Evolutionary conservation across 2,113 vertebrate genomes (phyloP).

Genomic region (Tupaia chinensis): DNA sequence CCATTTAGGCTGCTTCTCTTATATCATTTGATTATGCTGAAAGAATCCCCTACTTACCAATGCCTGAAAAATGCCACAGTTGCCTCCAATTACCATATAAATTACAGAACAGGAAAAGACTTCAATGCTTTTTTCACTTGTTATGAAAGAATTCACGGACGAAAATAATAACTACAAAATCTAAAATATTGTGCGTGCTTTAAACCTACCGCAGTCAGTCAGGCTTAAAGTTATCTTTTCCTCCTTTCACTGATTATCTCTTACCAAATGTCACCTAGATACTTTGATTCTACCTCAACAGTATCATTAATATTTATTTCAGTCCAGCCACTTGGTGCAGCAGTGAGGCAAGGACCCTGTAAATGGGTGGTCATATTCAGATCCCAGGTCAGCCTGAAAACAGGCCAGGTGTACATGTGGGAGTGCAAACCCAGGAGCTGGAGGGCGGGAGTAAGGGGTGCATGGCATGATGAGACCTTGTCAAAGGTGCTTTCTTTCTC

Average conservation of each 20-base stretch:
- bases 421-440: too few species aligned
- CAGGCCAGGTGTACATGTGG: too few species aligned
- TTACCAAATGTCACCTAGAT: not conserved
- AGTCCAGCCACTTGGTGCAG: too few species aligned
- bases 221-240: not conserved
- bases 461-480: too few species aligned
- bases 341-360: too few species aligned
- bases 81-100: not conserved
- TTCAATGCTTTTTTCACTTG: not conserved
- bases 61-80: not conserved
- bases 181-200: not conserved
- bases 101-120: not conserved
- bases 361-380: too few species aligned
- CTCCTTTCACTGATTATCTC: not conserved
- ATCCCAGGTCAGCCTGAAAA: too few species aligned
- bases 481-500: too few species aligned
- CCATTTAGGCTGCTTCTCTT: not conserved
- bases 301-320: not conserved
- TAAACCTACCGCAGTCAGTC: not conserved
- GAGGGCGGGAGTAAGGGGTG: too few species aligned
- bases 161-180: conserved; percentile 21
- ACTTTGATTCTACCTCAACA: not conserved
- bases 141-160: not conserved
- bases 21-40: not conserved
- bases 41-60: not conserved